Conservation (phyloP, 2,797 vertebrate genomes). For the Heteromormyrus szaboi region DNA sequence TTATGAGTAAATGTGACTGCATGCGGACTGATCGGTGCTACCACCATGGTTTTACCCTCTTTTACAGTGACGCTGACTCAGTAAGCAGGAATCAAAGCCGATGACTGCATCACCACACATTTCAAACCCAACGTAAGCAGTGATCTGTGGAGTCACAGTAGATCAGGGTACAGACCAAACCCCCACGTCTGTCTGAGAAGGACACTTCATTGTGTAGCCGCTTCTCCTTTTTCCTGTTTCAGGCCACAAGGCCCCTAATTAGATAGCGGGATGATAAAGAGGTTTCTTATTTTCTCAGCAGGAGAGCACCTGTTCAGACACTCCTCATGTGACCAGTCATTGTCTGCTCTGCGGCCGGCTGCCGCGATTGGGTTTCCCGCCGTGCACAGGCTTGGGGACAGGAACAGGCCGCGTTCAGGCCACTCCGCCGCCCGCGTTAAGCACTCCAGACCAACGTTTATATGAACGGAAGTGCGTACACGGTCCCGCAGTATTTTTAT, state of each 20-base stretch:
- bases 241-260: neutral
- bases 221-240: slow-evolving; percentile 1
- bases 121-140: neutral
- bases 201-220: neutral
- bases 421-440: slow-evolving; percentile 54
- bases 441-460: slow-evolving; percentile 53
- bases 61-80: neutral
- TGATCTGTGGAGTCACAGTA: neutral
- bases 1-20: neutral
- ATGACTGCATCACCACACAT: neutral
- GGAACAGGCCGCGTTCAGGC: neutral
- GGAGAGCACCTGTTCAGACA: slow-evolving; percentile 5
- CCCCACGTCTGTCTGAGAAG: neutral
- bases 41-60: neutral
- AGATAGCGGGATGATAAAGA: neutral
- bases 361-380: neutral
- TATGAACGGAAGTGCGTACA: slow-evolving; percentile 44
- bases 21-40: neutral
- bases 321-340: neutral
- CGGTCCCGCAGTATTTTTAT: slow-evolving; percentile 45
- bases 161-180: neutral
- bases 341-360: neutral
- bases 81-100: neutral
- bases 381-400: neutral
- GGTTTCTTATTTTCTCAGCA: neutral